Conservation (phyloP, 2,888 invertebrate species). For the Agrochola lychnidis region DNA sequence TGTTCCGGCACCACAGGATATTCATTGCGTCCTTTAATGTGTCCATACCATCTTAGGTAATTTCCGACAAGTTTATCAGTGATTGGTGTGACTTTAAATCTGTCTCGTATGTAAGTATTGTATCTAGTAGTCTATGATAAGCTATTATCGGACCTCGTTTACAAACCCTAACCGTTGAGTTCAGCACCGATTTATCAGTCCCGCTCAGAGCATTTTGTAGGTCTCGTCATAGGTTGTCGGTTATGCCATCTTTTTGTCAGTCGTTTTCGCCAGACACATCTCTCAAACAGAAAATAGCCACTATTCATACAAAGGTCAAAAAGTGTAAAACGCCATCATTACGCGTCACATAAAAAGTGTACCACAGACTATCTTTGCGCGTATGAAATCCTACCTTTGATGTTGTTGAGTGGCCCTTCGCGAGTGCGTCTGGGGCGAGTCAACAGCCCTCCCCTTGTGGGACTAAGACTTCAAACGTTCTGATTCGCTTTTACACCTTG, state of each 20-base stretch:
- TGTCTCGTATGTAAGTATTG: no score
- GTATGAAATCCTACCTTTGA: constrained; percentile 78
- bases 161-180: background rate
- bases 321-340: constrained; percentile 58
- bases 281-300: constrained; percentile 17
- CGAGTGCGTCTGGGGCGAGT: constrained; percentile 80
- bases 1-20: no score
- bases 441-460: constrained; percentile 78
- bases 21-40: no score
- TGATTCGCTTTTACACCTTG: constrained; percentile 87
- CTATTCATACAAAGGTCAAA: constrained; percentile 39
- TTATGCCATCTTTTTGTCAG: background rate
- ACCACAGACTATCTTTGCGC: constrained; percentile 66
- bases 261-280: background rate
- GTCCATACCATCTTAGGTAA: no score
- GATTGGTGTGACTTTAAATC: no score
- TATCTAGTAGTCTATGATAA: background rate
- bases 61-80: no score
- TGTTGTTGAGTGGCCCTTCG: constrained; percentile 83
- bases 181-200: background rate
- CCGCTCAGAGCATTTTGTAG: background rate
- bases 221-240: no score
- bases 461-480: constrained; percentile 82
- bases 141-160: background rate
- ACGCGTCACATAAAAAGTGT: constrained; percentile 63